phyloP scores from a whole-genome alignment of 2,113 vertebrate species.

The Phrynosoma blainvillii region DNA sequence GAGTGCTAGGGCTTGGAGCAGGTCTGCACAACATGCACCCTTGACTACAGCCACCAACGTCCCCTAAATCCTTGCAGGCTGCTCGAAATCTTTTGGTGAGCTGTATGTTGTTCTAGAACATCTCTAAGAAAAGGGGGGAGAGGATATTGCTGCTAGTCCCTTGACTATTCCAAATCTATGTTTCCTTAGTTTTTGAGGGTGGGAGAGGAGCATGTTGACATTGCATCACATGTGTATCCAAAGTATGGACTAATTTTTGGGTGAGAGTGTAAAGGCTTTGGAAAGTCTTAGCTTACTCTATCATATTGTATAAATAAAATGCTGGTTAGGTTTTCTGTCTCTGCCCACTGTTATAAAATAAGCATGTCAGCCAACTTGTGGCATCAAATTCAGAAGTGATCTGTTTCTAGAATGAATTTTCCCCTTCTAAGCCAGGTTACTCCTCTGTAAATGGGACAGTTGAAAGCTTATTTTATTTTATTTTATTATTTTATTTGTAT shows the following conservation, averaged over 20 bases:
- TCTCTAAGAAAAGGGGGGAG: neutral
- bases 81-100: no score
- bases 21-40: no score
- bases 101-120: neutral
- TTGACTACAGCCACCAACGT: no score
- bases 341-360: slow-evolving; percentile 3
- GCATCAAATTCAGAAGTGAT: neutral
- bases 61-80: no score
- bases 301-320: accelerated
- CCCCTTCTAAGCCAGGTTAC: no score
- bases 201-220: neutral
- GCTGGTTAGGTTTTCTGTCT: neutral
- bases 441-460: accelerated
- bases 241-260: neutral
- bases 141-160: neutral
- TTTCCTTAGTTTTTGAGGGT: neutral
- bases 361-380: slow-evolving; percentile 50
- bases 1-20: no score
- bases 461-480: neutral
- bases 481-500: no score
- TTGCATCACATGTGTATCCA: neutral
- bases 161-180: neutral
- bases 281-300: neutral
- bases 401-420: neutral
- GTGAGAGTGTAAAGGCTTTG: neutral